Conservation (phyloP, 2,797 vertebrate genomes). For the Hozukius guyotensis region DNA sequence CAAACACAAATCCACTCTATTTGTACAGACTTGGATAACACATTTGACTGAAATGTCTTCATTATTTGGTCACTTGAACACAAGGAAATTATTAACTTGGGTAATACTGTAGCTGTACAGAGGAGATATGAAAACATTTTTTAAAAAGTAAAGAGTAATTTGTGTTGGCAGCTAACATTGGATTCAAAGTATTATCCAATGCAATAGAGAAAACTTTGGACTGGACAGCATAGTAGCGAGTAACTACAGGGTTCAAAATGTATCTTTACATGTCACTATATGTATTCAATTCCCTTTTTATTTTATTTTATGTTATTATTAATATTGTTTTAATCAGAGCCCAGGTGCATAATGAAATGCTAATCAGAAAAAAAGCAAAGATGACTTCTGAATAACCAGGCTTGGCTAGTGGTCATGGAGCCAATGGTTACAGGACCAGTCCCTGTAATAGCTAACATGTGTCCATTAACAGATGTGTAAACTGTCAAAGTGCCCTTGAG, state of each 20-base stretch:
- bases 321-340: neutral
- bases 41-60: neutral
- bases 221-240: neutral
- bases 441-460: neutral
- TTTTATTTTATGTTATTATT: no score
- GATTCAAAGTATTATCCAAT: neutral
- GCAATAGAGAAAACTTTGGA: neutral
- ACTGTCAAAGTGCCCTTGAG: constrained; percentile 35
- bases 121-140: neutral
- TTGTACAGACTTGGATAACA: neutral
- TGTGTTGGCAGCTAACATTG: neutral
- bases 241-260: neutral
- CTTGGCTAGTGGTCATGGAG: neutral
- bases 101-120: neutral
- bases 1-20: neutral
- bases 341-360: neutral
- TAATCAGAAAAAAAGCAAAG: neutral
- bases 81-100: neutral
- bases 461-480: constrained; percentile 23
- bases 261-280: neutral
- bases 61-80: neutral
- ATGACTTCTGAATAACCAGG: constrained; percentile 2
- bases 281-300: no score
- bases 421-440: neutral
- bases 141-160: neutral